Evolutionary conservation across 2,888 invertebrate species (phyloP), one percentile per base, ranked within the genome.

Genomic region (Drosophila buzzatii): DNA sequence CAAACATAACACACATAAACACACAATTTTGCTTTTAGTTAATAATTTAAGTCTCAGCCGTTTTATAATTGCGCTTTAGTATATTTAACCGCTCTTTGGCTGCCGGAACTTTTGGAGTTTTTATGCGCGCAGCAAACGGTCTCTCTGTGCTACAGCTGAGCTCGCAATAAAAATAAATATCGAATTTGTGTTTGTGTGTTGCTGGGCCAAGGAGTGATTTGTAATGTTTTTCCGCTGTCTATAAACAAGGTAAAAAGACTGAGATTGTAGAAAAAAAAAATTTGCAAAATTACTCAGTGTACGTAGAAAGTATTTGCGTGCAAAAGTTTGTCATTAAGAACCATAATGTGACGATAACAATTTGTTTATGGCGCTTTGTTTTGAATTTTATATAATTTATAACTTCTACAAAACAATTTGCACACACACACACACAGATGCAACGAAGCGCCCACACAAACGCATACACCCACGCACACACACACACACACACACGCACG

Each of bases 141-240:
- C 64, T 44, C 79, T 62, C 23, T 45, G 4, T 7, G 18, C n/a
- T 41, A 64, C 76, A 76, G 76, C 76, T 76, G 79, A 79, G 76
- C 59, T 57, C n/a, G 56, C 62, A 65, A 74, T 74, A 74, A 74
- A 76, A 76, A 76, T 76, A 76, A 76, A 79, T 65, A 65, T 79
- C 75, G 62, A 60, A 69, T 69, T 74, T 61, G 75, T 79, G 76
- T 79, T 79, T 69, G 69, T 62, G 69, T 68, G 74, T 18, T 57
- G 31, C 49, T 51, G 45, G 44, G 41, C 42, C 52, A 39, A 74
- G 47, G 60, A 59, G 69, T 65, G 64, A 44, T 59, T 59, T 74
- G 69, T 79, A 35, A 74, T 79, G 79, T 41, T 57, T 56, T 49
- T 58, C 23, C 33, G 68, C 39, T 51, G 44, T 41, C 39, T 39